Base-by-base conservation (phyloP, 35 echinoderm and acorn worm genomes). In the Acanthaster planci region DNA sequence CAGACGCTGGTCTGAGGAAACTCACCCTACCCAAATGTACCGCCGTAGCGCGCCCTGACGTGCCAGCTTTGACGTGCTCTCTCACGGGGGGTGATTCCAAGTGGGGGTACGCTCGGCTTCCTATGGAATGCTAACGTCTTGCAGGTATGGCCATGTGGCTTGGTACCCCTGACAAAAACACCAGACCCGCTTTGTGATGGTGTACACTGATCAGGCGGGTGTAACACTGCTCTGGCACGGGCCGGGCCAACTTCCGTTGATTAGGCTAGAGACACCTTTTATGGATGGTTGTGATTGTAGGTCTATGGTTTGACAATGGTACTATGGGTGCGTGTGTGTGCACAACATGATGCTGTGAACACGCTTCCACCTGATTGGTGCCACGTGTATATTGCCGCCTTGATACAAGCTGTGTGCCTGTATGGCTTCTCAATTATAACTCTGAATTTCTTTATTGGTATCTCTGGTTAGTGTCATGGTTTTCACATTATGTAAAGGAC, bases 211-310 rank as follows among this genome's bases (percentile, higher is more conserved):
- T 26, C 64, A 34, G 64, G 64, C 34, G 64, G 26, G 64, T 14
- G 34, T 72, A 27, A 72, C 64, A 72, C 30, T 29, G 23, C 34
- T 26, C 30, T 19, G 64, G 64, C 64, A 72, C 64, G 64, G 64
- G 64, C 23, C 64, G 34, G 34, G 64, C 64, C 64, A 26, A 35
- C 64, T 26, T 26, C 64, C 64, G 64, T 72, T 72, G 64, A 72
- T 72, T 72, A 72, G 64, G 64, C 34, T 72, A 72, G 18, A 29
- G 23, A 72, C 64, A 72, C 64, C 64, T 72, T 72, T n/a, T n/a
- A n/a, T n/a, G n/a, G n/a, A n/a, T n/a, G n/a, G n/a, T n/a, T n/a
- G n/a, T n/a, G n/a, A n/a, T n/a, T n/a, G n/a, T n/a, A n/a, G n/a
- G n/a, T n/a, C n/a, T 72, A 72, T 72, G 64, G 34, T 34, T 72